Conservation (phyloP, 2,888 invertebrate species). For the Agriopis aurantiaria region DNA sequence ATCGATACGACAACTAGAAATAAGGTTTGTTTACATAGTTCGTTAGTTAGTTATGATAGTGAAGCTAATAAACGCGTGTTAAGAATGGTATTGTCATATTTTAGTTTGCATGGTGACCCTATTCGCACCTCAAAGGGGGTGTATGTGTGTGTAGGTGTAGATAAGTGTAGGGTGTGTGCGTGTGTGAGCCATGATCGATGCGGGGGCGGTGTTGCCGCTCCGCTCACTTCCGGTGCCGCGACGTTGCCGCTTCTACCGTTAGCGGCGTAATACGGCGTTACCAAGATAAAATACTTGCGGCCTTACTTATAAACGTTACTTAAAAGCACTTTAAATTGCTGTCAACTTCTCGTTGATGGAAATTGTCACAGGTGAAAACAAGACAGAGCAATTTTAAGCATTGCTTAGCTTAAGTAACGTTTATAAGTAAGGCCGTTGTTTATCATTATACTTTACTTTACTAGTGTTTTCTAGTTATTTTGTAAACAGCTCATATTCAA, state of each 20-base stretch:
- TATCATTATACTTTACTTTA: conserved; percentile 49
- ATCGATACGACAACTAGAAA: too few species aligned
- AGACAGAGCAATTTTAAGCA: too few species aligned
- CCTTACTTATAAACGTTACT: too few species aligned
- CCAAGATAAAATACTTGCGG: conserved; percentile 65
- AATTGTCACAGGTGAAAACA: too few species aligned
- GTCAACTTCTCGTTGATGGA: too few species aligned
- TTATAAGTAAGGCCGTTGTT: too few species aligned
- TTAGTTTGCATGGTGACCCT: conserved; percentile 11
- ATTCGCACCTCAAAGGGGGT: conserved; percentile 51
- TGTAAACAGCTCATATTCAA: background rate
- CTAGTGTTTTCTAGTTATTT: conserved; percentile 8
- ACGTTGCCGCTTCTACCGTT: conserved; percentile 70
- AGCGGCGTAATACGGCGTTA: conserved; percentile 56
- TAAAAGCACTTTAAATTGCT: too few species aligned
- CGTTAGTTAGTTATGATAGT: too few species aligned
- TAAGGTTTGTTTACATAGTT: too few species aligned
- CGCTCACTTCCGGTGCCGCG: conserved; percentile 87
- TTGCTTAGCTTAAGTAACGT: too few species aligned
- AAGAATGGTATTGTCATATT: background rate
- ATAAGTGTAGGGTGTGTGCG: conserved; percentile 46
- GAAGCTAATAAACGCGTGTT: too few species aligned
- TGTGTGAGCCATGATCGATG: conserved; percentile 86
- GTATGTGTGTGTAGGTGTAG: conserved; percentile 45
- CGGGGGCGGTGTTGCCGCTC: conserved; percentile 88